Percentiles rank a stretch among this genome's conserved stretches.
Evolutionary conservation across 1,140 invertebrate genomes (phyloP).

Genomic region (Venturia canescens): DNA sequence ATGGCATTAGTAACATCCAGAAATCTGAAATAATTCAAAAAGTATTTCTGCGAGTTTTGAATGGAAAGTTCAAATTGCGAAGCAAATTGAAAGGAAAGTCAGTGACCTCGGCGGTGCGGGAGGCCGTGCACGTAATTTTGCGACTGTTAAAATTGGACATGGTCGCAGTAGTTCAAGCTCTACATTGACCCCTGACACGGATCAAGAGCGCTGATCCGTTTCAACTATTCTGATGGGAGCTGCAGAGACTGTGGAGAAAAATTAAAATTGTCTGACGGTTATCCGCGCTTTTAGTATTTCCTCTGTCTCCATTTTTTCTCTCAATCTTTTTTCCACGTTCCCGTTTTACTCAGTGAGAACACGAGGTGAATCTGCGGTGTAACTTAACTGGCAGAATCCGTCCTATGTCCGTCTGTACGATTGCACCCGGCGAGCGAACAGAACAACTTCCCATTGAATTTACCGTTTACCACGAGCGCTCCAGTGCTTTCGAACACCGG

Average conservation of each 20-base stretch:
- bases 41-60: no score
- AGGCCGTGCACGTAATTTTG: neutral
- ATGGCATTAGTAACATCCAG: no score
- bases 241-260: slow-evolving; percentile 18
- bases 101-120: no score
- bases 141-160: neutral
- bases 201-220: neutral
- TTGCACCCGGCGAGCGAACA: neutral
- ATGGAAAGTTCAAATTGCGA: no score
- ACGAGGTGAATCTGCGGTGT: slow-evolving; percentile 19
- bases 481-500: slow-evolving; percentile 17
- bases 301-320: neutral
- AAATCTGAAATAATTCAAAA: no score
- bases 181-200: slow-evolving; percentile 7
- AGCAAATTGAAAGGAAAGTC: no score
- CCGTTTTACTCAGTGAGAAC: neutral
- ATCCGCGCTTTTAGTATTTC: slow-evolving; percentile 33
- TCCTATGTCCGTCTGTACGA: slow-evolving; percentile 5
- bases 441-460: slow-evolving; percentile 40
- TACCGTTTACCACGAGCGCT: slow-evolving; percentile 27
- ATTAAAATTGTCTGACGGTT: slow-evolving; percentile 31
- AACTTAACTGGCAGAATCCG: slow-evolving; percentile 17
- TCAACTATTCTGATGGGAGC: neutral
- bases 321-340: neutral
- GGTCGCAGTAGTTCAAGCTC: neutral